A percentile compares a stretch with the other conserved stretches of the same genome.
These are phyloP conservation scores for Morinoia aosen DNA, from an alignment of 2,888 invertebrate species.

Conservation along the genomic window DNA sequence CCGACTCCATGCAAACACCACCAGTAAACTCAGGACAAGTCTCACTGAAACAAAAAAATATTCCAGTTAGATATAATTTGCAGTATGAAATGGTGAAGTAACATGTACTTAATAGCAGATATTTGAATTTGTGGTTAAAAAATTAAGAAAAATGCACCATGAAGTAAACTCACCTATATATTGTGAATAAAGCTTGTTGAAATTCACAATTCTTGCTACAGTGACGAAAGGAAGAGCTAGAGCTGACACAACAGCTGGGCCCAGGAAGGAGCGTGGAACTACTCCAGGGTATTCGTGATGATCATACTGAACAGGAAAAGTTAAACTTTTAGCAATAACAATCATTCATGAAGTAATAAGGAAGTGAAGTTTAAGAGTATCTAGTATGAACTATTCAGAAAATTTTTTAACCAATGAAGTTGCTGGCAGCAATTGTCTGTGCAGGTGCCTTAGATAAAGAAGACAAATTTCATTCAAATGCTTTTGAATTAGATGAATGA, in stretches of 20 bases:
- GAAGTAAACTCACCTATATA: conserved; percentile 80
- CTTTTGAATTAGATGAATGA: too few relatives aligned
- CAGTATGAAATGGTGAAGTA: not conserved
- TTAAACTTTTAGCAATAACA: conserved; percentile 69
- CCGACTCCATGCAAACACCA: conserved; percentile 82
- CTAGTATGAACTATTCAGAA: too few relatives aligned
- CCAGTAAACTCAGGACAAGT: conserved; percentile 82
- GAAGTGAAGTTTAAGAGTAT: too few relatives aligned
- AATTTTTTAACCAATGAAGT: too few relatives aligned
- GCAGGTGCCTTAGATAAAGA: too few relatives aligned
- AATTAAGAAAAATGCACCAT: not conserved
- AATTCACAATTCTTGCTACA: conserved; percentile 78
- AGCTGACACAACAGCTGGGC: conserved; percentile 85
- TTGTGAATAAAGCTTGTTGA: conserved; percentile 90
- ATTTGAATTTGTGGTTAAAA: not conserved
- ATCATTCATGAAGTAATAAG: conserved; percentile 41
- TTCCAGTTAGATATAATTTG: not conserved
- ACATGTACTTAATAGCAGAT: not conserved
- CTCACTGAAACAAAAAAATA: conserved; percentile 80
- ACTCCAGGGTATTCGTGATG: conserved; percentile 98
- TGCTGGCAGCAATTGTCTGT: too few relatives aligned
- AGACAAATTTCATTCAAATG: too few relatives aligned
- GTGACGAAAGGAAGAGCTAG: conserved; percentile 84
- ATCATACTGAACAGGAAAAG: conserved; percentile 83
- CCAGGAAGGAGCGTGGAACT: conserved; percentile 96